These are phyloP conservation scores for Cnemophilus loriae DNA, from an alignment of 2,113 vertebrate species.

Conservation along the genomic window DNA sequence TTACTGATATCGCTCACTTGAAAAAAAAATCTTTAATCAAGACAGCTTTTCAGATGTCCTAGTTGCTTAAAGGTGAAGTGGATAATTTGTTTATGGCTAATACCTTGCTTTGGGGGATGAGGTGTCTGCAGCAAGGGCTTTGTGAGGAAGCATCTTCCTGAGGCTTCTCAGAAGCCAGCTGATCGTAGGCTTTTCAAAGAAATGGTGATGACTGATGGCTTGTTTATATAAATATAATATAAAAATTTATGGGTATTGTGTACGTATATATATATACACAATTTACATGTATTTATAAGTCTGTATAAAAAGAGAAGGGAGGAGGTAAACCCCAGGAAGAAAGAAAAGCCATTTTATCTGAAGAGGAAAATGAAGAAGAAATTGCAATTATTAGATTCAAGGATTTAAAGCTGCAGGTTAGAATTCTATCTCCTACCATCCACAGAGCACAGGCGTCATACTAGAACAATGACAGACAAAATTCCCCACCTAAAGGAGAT, in stretches of 20 bases:
- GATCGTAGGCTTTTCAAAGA: background rate
- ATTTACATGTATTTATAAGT: rapidly evolving
- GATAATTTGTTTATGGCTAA: background rate
- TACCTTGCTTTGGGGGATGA: background rate
- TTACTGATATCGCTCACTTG: background rate
- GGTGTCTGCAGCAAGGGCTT: too few species aligned
- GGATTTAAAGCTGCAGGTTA: background rate
- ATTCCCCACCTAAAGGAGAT: background rate
- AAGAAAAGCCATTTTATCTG: background rate
- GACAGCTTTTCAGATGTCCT: background rate
- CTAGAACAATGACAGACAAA: background rate
- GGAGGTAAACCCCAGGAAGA: background rate
- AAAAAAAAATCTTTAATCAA: background rate
- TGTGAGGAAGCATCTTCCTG: background rate
- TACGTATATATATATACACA: rapidly evolving
- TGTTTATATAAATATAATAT: background rate
- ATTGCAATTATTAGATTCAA: background rate
- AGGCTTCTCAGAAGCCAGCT: background rate
- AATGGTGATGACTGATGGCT: background rate
- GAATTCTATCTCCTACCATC: background rate
- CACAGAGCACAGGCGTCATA: background rate
- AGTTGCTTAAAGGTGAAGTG: background rate
- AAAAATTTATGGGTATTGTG: rapidly evolving
- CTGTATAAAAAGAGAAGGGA: too few species aligned
- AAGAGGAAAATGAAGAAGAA: background rate